Conservation (phyloP, 2,797 vertebrate species). For the Xiphorhynchus erythropygius region DNA sequence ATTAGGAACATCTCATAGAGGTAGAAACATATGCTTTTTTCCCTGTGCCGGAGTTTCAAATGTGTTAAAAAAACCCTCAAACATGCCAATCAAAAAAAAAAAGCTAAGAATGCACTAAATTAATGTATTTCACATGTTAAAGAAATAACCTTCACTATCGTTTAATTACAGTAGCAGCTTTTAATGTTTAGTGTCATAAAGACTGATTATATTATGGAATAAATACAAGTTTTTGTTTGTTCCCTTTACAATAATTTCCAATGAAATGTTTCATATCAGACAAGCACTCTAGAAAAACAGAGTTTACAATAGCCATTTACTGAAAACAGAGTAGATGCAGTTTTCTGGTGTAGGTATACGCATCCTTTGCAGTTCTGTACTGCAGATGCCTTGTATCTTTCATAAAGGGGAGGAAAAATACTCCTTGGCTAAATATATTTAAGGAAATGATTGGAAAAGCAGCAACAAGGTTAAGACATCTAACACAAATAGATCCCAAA, state of each 20-base stretch:
- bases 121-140: neutral
- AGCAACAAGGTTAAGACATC: neutral
- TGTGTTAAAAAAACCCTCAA: neutral
- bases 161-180: neutral
- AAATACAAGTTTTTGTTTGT: neutral
- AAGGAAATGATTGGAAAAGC: neutral
- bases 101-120: neutral
- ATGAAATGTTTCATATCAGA: neutral
- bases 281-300: neutral
- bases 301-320: neutral
- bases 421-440: neutral
- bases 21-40: neutral
- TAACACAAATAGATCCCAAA: neutral
- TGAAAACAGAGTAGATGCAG: neutral
- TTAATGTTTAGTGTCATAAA: neutral
- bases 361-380: neutral
- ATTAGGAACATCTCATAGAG: neutral
- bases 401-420: neutral
- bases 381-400: neutral
- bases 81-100: neutral
- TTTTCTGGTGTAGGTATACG: neutral
- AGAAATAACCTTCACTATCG: neutral
- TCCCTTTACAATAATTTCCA: neutral
- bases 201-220: neutral
- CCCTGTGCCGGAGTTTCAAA: neutral